These are phyloP conservation scores for Plecotus auritus DNA, from an alignment of 2,113 vertebrate genomes.

Conservation along the genomic window DNA sequence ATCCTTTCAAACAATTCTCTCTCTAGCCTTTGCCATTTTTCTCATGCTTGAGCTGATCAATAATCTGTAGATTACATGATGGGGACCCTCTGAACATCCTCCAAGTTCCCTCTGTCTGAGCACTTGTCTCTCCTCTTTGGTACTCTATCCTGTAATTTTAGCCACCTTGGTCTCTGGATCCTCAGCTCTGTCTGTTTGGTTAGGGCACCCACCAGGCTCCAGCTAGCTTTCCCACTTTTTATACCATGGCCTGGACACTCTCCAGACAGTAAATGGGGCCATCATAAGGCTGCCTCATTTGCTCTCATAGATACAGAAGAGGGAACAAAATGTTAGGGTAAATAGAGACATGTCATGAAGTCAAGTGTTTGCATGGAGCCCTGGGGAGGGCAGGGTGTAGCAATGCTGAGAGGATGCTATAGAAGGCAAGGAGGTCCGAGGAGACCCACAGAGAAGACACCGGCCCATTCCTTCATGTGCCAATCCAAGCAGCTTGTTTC, in stretches of 20 bases:
- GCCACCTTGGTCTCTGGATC: background rate
- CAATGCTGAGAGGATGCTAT: background rate
- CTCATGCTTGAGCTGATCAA: background rate
- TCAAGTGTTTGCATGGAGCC: background rate
- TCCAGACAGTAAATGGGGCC: background rate
- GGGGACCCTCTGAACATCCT: background rate
- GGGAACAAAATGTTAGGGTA: background rate
- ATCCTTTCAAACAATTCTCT: background rate
- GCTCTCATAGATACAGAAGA: background rate
- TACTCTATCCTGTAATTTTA: background rate
- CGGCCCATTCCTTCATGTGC: background rate
- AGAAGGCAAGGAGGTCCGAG: background rate
- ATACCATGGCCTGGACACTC: background rate
- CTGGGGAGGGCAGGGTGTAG: background rate
- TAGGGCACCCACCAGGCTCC: background rate
- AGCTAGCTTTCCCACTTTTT: background rate
- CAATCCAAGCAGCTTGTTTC: background rate
- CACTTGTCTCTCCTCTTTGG: background rate
- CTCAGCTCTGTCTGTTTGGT: background rate
- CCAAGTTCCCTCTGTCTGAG: fast-evolving
- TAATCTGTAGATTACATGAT: background rate
- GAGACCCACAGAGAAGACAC: background rate
- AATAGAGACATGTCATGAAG: background rate
- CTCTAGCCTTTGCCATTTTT: background rate
- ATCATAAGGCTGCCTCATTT: background rate